These are phyloP conservation scores for Nematolebias whitei DNA, from an alignment of 2,113 vertebrate species.

Conservation along the genomic window DNA sequence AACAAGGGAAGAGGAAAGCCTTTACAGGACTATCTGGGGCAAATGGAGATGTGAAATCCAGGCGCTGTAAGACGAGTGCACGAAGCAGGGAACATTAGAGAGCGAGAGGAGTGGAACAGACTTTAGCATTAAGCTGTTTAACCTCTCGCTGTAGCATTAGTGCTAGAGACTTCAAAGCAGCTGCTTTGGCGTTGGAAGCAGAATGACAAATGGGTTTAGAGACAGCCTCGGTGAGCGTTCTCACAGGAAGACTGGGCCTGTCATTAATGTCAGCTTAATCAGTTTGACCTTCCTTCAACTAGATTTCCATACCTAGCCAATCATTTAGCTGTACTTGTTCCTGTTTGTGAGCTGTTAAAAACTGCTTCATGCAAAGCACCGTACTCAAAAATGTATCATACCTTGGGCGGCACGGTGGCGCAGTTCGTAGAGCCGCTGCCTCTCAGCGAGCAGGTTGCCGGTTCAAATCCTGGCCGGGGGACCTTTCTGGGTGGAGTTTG, in stretches of 20 bases:
- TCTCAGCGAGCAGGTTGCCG: too few relatives aligned
- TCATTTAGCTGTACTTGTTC: conserved; percentile 63
- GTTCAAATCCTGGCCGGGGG: too few relatives aligned
- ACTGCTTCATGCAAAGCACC: too few relatives aligned
- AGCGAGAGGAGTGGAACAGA: conserved; percentile 75
- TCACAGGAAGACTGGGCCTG: conserved; percentile 75
- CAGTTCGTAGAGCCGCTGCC: too few relatives aligned
- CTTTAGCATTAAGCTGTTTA: conserved; percentile 83
- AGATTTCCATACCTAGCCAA: conserved; percentile 82
- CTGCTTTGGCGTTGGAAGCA: conserved; percentile 67
- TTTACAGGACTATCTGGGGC: conserved; percentile 60
- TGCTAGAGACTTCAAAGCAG: conserved; percentile 82
- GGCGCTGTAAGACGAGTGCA: conserved; percentile 65
- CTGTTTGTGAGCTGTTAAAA: too few relatives aligned
- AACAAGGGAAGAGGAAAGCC: conserved; percentile 47
- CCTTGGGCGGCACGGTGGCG: background rate
- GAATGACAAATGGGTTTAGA: conserved; percentile 80
- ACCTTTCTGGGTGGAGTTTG: too few relatives aligned
- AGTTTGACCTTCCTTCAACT: conserved; percentile 82
- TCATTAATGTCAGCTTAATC: conserved; percentile 83
- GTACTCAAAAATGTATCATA: too few relatives aligned
- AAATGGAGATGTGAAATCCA: conserved; percentile 81
- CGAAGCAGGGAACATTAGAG: conserved; percentile 74
- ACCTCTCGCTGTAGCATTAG: conserved; percentile 80
- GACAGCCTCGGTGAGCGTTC: conserved; percentile 71